Percentiles rank a stretch among this genome's conserved stretches.
phyloP scores from a whole-genome alignment of 2,888 invertebrate genomes.

The Apamea anceps region DNA sequence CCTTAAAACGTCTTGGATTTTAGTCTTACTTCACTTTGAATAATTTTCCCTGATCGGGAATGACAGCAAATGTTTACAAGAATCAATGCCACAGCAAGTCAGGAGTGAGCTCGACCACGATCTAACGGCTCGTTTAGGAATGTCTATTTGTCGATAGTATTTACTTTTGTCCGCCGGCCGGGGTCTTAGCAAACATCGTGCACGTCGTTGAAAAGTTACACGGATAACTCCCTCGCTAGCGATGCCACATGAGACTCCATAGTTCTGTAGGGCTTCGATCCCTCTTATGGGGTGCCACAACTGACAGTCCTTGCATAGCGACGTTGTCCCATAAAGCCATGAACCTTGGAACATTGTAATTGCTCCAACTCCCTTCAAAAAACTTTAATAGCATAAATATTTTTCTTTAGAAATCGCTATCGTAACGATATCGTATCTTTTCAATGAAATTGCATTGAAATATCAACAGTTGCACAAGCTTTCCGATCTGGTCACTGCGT shows the following conservation, averaged over 20 bases:
- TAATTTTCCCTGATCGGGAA: not conserved
- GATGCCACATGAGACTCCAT: not conserved
- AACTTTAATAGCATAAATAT: not conserved
- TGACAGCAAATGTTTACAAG: constrained; percentile 25
- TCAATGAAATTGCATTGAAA: not conserved
- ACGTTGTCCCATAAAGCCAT: not conserved
- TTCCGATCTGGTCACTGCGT: not conserved
- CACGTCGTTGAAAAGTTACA: constrained; percentile 17
- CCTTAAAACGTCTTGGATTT: constrained; percentile 4
- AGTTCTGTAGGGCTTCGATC: not conserved
- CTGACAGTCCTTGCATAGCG: not conserved
- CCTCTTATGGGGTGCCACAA: not conserved
- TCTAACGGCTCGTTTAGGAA: constrained; percentile 27
- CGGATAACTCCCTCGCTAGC: not conserved
- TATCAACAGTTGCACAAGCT: not conserved
- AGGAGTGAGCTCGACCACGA: constrained; percentile 1
- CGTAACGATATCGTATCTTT: not conserved
- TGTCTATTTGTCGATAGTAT: constrained; percentile 49
- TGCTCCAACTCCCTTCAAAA: not conserved
- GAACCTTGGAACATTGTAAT: not conserved
- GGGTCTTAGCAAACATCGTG: constrained; percentile 22
- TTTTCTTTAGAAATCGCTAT: not conserved
- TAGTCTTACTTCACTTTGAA: constrained; percentile 10
- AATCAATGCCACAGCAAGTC: constrained; percentile 7
- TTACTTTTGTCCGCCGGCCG: constrained; percentile 23